Evolutionary conservation across 2,888 invertebrate genomes (phyloP).

Genomic region (Patella caerulea): DNA sequence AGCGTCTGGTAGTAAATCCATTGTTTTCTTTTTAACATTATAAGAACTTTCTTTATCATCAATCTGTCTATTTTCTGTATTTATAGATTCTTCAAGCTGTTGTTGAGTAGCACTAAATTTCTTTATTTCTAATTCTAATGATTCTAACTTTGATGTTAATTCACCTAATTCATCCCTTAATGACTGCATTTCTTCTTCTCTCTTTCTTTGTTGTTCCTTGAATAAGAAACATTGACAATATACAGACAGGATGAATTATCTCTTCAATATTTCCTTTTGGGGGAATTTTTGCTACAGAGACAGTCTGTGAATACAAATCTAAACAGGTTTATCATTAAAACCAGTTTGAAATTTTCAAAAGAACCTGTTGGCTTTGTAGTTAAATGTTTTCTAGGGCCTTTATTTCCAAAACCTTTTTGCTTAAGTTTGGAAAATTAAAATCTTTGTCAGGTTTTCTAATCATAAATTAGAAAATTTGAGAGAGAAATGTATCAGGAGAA

Average conservation of each 20-base stretch:
- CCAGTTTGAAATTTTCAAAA: too few relatives aligned
- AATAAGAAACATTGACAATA: conserved; percentile 16
- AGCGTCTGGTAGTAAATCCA: conserved; percentile 79
- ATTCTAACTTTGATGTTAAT: conserved; percentile 60
- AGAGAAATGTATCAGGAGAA: too few relatives aligned
- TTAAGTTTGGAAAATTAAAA: too few relatives aligned
- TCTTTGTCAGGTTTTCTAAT: too few relatives aligned
- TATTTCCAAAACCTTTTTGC: too few relatives aligned
- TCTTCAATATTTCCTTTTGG: too few relatives aligned
- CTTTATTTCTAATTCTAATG: conserved; percentile 62
- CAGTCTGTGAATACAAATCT: too few relatives aligned
- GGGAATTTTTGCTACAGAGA: too few relatives aligned
- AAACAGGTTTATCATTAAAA: too few relatives aligned
- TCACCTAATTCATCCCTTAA: conserved; percentile 62
- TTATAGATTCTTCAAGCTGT: conserved; percentile 67
- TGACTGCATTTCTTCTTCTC: conserved; percentile 65
- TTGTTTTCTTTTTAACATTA: conserved; percentile 73
- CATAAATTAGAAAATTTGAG: too few relatives aligned
- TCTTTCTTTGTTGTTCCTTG: conserved; percentile 65
- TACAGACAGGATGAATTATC: neutral
- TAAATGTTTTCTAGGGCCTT: too few relatives aligned
- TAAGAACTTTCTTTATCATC: conserved; percentile 65
- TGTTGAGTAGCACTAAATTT: conserved; percentile 65
- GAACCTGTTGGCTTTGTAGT: too few relatives aligned
- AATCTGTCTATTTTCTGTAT: conserved; percentile 71